These are phyloP conservation scores for Cyprinodon variegatus DNA, from an alignment of 2,113 vertebrate genomes.

Conservation along the genomic window DNA sequence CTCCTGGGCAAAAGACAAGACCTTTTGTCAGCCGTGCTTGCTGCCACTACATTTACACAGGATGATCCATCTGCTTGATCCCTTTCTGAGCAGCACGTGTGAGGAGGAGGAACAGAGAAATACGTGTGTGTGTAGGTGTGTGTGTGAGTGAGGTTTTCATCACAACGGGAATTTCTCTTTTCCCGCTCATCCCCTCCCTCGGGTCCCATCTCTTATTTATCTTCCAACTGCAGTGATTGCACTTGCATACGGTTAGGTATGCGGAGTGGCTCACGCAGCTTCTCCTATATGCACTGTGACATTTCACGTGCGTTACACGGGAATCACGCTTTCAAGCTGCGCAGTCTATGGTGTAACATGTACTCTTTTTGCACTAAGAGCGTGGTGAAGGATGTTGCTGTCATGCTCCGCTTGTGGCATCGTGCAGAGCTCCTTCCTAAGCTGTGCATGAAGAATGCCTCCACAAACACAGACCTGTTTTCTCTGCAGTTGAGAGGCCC, in stretches of 20 bases:
- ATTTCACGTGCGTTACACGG: slow-evolving; percentile 16
- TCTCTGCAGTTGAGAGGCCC: slow-evolving; percentile 61
- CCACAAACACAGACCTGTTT: slow-evolving; percentile 46
- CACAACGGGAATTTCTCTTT: slow-evolving; percentile 73
- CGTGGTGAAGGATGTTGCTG: slow-evolving; percentile 42
- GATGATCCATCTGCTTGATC: slow-evolving; percentile 65
- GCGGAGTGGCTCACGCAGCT: slow-evolving; percentile 42
- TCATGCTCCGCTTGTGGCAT: slow-evolving; percentile 47
- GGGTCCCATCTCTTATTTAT: slow-evolving; percentile 61
- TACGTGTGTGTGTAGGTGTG: slow-evolving; percentile 9
- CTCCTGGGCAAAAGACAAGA: slow-evolving; percentile 48
- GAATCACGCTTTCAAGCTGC: slow-evolving; percentile 21
- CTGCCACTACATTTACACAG: slow-evolving; percentile 53
- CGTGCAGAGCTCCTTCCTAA: slow-evolving; percentile 42
- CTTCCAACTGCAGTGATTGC: slow-evolving; percentile 54
- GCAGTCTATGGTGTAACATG: slow-evolving; percentile 33
- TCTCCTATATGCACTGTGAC: slow-evolving; percentile 32
- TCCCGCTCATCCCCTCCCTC: slow-evolving; percentile 68
- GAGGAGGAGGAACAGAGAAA: slow-evolving; percentile 36
- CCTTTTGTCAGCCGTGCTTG: slow-evolving; percentile 54
- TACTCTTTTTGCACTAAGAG: slow-evolving; percentile 39
- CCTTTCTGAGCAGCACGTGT: slow-evolving; percentile 36
- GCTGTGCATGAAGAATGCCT: slow-evolving; percentile 58
- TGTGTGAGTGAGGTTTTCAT: slow-evolving; percentile 71
- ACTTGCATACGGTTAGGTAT: slow-evolving; percentile 40